These are phyloP conservation scores for Chamaea fasciata DNA, from an alignment of 2,113 vertebrate genomes.

Conservation along the genomic window DNA sequence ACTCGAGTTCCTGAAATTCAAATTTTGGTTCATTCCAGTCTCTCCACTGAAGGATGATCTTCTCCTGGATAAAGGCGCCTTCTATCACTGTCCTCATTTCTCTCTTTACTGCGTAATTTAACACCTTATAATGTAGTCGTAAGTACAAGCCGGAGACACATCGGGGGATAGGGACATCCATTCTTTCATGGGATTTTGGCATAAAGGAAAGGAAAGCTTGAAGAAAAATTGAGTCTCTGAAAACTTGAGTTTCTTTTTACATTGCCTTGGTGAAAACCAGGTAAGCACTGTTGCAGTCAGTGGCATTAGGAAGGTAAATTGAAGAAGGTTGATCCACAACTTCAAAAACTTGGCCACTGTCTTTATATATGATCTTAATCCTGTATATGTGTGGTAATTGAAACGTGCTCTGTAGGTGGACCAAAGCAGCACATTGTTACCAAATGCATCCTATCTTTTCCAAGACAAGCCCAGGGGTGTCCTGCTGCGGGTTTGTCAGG, in stretches of 20 bases:
- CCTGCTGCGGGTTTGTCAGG: neutral
- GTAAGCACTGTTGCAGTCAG: neutral
- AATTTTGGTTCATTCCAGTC: neutral
- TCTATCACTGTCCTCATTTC: neutral
- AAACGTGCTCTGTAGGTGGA: neutral
- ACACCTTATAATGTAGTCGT: neutral
- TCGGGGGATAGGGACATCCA: neutral
- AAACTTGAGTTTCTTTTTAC: neutral
- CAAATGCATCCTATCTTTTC: neutral
- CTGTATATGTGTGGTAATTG: fast-evolving
- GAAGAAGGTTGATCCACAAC: neutral
- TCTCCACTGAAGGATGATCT: neutral
- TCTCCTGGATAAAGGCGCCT: neutral
- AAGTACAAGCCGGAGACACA: neutral
- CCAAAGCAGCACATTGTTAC: neutral
- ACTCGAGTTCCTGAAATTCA: neutral
- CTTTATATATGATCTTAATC: neutral
- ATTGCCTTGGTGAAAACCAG: neutral
- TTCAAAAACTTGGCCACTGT: neutral
- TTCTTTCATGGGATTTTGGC: neutral
- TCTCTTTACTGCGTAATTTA: neutral
- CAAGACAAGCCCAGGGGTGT: neutral
- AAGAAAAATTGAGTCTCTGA: neutral
- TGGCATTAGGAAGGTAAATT: neutral
- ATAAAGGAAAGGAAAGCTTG: neutral